Base-by-base conservation (phyloP, 2,797 vertebrate genomes). In the Acridotheres tristis region DNA sequence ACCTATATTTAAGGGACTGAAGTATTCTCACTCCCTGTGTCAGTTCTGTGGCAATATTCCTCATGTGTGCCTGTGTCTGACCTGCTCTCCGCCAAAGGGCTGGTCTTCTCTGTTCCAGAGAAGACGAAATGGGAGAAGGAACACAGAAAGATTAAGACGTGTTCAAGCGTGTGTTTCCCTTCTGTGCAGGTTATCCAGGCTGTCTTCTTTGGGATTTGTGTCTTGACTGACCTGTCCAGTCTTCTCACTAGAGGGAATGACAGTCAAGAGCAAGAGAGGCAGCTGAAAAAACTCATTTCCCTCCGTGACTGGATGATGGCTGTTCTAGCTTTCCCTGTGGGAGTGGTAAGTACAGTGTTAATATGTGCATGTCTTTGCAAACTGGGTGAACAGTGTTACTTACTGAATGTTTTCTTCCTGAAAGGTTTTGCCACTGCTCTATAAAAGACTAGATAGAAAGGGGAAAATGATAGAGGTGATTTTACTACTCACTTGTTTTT, bases 221-320 rank as follows among this genome's bases (percentile, higher is more conserved):
- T 99, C 80, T 98, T 99, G 94, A 99, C 99, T 2, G 99, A 99
- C 53, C 98, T 99, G 50, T 99, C 99, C 94, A 99, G 99, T 89
- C 98, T 99, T 95, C 98, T 99, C 96, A 99, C 98, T 11, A 99
- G 98, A 97, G 99, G 98, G 57, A 98, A 98, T 36, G 99, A 98
- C 95, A 99, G 97, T 96, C 97, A 98, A 94, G 99, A 99, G 90
- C 99, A 99, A 97, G 99, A 99, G 96, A 97, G 99, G 61, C 99
- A 99, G 97, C 98, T 99, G 68, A 98, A 95, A 97, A 99, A 99
- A 95, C 98, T 99, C 59, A 98, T 99, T 88, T 97, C 98, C 45
- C 98, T 99, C 67, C 97, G 99, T 68, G 99, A 99, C 98, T 99
- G 99, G 99, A 98, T 99, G 97, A 98, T 99, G 98, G 99, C 99